These are phyloP conservation scores for Tetheella fluctuosa DNA, from an alignment of 2,888 invertebrate species.

Conservation along the genomic window DNA sequence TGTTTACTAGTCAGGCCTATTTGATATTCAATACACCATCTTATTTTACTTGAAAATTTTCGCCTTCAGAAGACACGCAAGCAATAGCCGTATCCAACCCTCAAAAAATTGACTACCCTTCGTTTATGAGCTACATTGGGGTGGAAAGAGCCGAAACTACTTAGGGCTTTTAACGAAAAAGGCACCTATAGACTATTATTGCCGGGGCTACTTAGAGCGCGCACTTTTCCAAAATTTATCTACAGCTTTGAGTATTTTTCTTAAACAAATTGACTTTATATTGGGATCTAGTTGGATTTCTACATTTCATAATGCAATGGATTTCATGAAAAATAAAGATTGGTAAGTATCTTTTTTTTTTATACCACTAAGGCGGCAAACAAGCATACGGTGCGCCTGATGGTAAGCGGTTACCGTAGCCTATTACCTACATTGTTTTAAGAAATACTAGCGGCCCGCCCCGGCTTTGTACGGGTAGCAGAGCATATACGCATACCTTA, in stretches of 20 bases:
- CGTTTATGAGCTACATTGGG: conserved; percentile 51
- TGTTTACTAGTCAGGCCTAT: conserved; percentile 19
- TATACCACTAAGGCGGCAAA: too few relatives aligned
- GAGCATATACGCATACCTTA: too few relatives aligned
- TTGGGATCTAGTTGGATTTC: too few relatives aligned
- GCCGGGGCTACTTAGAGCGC: conserved; percentile 42
- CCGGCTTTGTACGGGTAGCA: too few relatives aligned
- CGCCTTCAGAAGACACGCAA: conserved; percentile 22
- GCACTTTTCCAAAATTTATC: conserved; percentile 37
- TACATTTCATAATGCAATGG: too few relatives aligned
- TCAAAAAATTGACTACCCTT: conserved; percentile 53
- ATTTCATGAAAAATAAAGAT: too few relatives aligned
- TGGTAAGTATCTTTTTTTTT: too few relatives aligned
- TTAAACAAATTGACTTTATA: too few relatives aligned
- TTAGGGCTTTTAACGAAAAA: conserved; percentile 56
- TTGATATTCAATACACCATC: conserved; percentile 37
- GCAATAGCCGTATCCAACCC: conserved; percentile 36
- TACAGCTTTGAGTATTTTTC: background rate
- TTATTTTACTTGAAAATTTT: conserved; percentile 29
- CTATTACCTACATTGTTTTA: too few relatives aligned
- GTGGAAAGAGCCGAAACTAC: conserved; percentile 53
- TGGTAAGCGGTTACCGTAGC: too few relatives aligned
- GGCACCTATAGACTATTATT: conserved; percentile 52
- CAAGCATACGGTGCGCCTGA: too few relatives aligned
- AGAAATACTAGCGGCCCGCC: too few relatives aligned